Conservation (phyloP, 2,113 vertebrate genomes). For the Haemorhous mexicanus region DNA sequence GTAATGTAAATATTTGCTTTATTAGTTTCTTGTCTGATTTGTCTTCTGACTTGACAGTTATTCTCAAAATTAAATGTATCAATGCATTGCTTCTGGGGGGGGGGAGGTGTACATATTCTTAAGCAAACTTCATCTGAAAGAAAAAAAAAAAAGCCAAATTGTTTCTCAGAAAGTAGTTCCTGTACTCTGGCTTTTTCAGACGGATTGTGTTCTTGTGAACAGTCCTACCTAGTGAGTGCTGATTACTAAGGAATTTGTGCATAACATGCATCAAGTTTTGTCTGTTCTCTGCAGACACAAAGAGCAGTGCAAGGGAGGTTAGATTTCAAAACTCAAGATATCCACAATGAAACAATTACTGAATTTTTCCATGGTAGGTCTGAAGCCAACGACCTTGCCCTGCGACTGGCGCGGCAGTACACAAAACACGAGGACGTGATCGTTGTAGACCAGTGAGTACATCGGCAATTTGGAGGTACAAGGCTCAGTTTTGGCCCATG, state of each 20-base stretch:
- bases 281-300: neutral
- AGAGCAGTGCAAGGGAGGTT: neutral
- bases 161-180: neutral
- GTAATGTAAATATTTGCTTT: neutral
- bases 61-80: neutral
- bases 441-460: constrained; percentile 90
- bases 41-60: neutral
- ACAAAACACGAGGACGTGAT: constrained; percentile 86
- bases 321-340: neutral
- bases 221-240: neutral
- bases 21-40: neutral
- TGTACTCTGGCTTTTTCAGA: neutral
- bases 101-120: rapidly evolving
- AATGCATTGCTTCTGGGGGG: neutral
- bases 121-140: neutral
- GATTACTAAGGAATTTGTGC: neutral
- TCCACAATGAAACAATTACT: neutral
- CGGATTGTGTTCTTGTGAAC: neutral
- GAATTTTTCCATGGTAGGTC: constrained; percentile 74
- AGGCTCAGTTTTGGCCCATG: neutral
- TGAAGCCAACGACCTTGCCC: constrained; percentile 92
- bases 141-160: neutral
- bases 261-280: neutral
- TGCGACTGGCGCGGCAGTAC: constrained; percentile 86
- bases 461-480: neutral